These are phyloP conservation scores for Rutpela maculata DNA, from an alignment of 2,888 invertebrate species.

Conservation along the genomic window DNA sequence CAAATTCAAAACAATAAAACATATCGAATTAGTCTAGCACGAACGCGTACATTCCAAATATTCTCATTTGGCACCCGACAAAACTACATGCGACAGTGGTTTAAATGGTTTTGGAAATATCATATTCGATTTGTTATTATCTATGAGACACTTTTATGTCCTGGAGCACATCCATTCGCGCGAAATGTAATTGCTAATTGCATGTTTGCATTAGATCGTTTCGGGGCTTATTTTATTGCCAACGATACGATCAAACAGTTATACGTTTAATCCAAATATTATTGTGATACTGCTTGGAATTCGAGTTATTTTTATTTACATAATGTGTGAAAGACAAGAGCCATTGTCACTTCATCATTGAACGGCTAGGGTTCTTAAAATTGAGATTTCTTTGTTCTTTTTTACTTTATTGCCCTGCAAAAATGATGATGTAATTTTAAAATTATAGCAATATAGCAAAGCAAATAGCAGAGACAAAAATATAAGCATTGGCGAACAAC, in stretches of 20 bases:
- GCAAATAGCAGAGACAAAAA: too few relatives aligned
- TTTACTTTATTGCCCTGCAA: too few relatives aligned
- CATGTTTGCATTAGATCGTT: constrained; percentile 33
- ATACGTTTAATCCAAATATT: constrained; percentile 2
- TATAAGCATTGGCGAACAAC: too few relatives aligned
- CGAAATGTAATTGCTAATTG: constrained; percentile 44
- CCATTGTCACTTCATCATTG: too few relatives aligned
- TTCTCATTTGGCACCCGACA: not conserved
- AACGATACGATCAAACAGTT: constrained; percentile 14
- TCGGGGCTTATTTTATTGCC: constrained; percentile 35
- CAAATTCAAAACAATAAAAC: constrained; percentile 22
- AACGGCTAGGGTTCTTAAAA: too few relatives aligned
- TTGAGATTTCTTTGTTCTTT: too few relatives aligned
- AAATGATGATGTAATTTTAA: too few relatives aligned
- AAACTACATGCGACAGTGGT: constrained; percentile 27
- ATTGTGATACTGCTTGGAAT: constrained; percentile 1
- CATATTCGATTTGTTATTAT: constrained; percentile 46
- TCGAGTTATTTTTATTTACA: not conserved
- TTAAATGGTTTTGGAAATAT: constrained; percentile 38
- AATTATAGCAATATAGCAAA: too few relatives aligned
- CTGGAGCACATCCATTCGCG: constrained; percentile 40
- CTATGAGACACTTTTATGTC: constrained; percentile 45
- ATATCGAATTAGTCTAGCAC: constrained; percentile 38
- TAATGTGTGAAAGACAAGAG: not conserved
- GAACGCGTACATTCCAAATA: constrained; percentile 37